Conservation (phyloP, 2,888 invertebrate species). For the Mythimna pallens region DNA sequence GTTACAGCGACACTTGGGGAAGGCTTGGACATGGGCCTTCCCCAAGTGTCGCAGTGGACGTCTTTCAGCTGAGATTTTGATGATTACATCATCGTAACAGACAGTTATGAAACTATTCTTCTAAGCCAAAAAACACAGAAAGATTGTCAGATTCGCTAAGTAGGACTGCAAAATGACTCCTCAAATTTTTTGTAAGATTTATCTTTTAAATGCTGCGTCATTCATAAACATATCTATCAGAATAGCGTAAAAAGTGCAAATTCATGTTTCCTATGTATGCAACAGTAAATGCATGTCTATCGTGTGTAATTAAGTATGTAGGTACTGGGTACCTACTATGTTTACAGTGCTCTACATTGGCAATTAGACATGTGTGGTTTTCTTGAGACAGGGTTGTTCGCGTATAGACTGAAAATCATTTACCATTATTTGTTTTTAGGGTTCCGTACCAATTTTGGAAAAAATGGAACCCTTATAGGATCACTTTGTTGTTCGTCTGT, state of each 20-base stretch:
- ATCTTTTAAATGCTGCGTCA: background rate
- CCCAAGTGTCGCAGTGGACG: too few relatives aligned
- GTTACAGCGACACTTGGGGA: too few relatives aligned
- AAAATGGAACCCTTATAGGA: too few relatives aligned
- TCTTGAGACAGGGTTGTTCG: background rate
- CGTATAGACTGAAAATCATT: background rate
- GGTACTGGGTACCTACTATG: background rate
- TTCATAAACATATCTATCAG: background rate
- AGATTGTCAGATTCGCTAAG: background rate
- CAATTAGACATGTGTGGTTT: conserved; percentile 1
- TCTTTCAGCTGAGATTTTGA: too few relatives aligned
- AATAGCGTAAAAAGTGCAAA: conserved; percentile 18
- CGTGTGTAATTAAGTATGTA: conserved; percentile 27
- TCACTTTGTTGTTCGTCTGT: too few relatives aligned
- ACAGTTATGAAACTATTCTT: background rate
- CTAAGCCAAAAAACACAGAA: background rate
- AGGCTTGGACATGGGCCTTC: too few relatives aligned
- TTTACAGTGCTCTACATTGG: background rate
- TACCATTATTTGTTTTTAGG: background rate
- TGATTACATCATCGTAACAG: too few relatives aligned
- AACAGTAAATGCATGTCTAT: conserved; percentile 25
- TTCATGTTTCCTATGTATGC: conserved; percentile 44
- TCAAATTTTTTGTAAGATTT: background rate
- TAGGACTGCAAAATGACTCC: background rate
- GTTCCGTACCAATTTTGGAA: too few relatives aligned